Evolutionary conservation across 1,140 invertebrate species (phyloP).

Genomic region (Cepaea nemoralis): DNA sequence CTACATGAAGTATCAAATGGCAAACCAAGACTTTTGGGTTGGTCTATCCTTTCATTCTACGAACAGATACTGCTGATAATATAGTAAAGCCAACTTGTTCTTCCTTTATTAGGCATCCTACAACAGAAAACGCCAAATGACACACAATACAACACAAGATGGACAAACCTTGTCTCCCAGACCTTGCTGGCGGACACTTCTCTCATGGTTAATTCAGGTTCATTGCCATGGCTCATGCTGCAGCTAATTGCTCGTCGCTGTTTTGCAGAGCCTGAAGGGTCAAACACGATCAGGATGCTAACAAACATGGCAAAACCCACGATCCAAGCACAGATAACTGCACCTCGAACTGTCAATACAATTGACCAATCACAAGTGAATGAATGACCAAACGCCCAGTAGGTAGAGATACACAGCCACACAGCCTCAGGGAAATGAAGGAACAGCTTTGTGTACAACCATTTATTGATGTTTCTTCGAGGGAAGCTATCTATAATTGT

Average conservation of each 20-base stretch:
- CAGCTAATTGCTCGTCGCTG: not conserved
- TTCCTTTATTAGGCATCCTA: too few relatives aligned
- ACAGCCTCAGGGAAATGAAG: slow-evolving; percentile 82
- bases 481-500: slow-evolving; percentile 68
- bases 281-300: slow-evolving; percentile 83
- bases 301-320: slow-evolving; percentile 82
- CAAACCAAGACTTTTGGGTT: too few relatives aligned
- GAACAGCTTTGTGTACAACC: slow-evolving; percentile 72
- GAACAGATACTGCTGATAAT: too few relatives aligned
- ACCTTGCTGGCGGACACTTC: slow-evolving; percentile 59
- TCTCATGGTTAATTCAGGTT: not conserved
- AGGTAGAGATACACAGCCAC: slow-evolving; percentile 84
- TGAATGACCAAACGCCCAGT: slow-evolving; percentile 80
- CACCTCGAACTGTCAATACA: slow-evolving; percentile 70
- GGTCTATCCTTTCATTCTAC: too few relatives aligned
- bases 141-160: too few relatives aligned
- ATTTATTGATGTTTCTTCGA: slow-evolving; percentile 66
- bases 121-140: too few relatives aligned
- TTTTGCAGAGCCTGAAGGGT: slow-evolving; percentile 77
- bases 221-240: not conserved
- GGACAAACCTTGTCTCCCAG: slow-evolving; percentile 74
- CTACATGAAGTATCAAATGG: too few relatives aligned
- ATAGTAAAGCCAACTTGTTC: too few relatives aligned
- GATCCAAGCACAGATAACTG: slow-evolving; percentile 86
- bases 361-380: slow-evolving; percentile 58